Percentiles rank a stretch among this genome's conserved stretches.
These are phyloP conservation scores for Myrmecobius fasciatus DNA, from an alignment of 2,113 vertebrate species.

Conservation along the genomic window DNA sequence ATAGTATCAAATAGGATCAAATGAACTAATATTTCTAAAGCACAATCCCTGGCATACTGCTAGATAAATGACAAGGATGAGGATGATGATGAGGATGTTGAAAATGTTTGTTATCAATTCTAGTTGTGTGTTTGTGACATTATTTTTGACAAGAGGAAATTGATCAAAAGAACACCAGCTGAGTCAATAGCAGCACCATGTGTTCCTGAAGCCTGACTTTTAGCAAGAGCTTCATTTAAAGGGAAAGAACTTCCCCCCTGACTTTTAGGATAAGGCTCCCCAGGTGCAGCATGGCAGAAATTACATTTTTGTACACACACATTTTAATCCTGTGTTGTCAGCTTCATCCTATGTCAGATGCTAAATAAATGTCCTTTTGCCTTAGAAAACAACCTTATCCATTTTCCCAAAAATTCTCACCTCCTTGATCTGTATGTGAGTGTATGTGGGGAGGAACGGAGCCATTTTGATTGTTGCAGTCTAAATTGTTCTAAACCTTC, in stretches of 20 bases:
- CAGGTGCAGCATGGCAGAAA: neutral
- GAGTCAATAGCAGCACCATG: neutral
- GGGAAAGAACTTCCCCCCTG: neutral
- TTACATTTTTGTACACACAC: neutral
- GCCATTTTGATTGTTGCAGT: neutral
- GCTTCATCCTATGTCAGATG: neutral
- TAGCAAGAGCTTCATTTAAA: neutral
- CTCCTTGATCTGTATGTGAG: neutral
- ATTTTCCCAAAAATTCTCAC: neutral
- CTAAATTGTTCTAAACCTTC: neutral
- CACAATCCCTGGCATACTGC: neutral
- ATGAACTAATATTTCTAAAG: neutral
- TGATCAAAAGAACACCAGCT: neutral
- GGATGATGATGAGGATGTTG: neutral
- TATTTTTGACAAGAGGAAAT: neutral
- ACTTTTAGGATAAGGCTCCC: neutral
- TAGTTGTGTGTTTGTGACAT: neutral
- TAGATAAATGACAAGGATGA: neutral
- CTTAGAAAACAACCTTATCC: neutral
- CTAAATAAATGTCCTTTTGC: neutral
- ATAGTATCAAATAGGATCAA: neutral
- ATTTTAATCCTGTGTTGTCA: neutral
- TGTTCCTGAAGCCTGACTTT: neutral
- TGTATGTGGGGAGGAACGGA: no score
- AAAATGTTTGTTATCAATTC: neutral